phyloP scores from a whole-genome alignment of 2,113 vertebrate genomes.

The Hepsetus odoe region DNA sequence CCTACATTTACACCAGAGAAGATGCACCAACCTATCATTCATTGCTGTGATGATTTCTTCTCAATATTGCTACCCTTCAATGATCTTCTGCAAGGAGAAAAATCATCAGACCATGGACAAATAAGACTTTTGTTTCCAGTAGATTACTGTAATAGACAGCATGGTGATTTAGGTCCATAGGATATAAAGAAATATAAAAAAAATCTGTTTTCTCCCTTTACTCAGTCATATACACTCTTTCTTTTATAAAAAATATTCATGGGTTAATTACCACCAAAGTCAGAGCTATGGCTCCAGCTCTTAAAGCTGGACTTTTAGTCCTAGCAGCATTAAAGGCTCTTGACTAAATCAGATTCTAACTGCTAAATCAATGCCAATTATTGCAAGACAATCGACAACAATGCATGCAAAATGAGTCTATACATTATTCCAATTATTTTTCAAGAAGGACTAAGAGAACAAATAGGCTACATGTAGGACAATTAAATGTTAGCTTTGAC shows the following conservation, averaged over 20 bases:
- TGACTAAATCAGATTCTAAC: constrained; percentile 65
- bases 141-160: background rate
- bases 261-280: constrained; percentile 45
- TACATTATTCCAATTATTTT: constrained; percentile 34
- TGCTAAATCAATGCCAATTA: constrained; percentile 67
- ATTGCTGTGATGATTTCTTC: constrained; percentile 31
- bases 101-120: constrained; percentile 36
- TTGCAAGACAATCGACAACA: constrained; percentile 61
- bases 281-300: constrained; percentile 39
- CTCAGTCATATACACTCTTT: background rate
- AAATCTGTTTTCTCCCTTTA: background rate
- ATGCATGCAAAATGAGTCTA: constrained; percentile 49
- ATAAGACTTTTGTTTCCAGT: background rate
- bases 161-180: constrained; percentile 14
- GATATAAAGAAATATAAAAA: background rate
- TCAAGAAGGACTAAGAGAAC: constrained; percentile 44
- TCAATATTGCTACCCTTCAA: constrained; percentile 10
- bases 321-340: constrained; percentile 46
- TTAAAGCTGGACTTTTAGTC: constrained; percentile 37
- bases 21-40: constrained; percentile 2
- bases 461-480: constrained; percentile 47
- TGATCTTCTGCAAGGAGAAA: constrained; percentile 25
- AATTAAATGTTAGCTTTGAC: constrained; percentile 34
- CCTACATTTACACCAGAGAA: background rate
- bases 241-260: constrained; percentile 32